Evolutionary conservation across 2,888 invertebrate genomes (phyloP).

Genomic region (Gastrophysa polygoni): DNA sequence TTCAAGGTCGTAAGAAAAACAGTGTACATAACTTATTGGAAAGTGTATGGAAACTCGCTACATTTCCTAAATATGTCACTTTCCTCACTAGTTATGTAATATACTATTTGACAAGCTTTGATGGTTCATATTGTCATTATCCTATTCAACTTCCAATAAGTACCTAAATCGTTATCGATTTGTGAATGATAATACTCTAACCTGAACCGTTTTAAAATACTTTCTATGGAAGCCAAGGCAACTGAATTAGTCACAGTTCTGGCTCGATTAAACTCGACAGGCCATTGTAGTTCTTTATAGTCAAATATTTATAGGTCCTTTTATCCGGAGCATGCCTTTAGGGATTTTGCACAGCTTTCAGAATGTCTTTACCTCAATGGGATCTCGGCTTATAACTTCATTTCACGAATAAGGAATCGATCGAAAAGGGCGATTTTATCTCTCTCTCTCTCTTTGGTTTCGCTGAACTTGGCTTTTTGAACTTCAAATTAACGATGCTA

Average conservation of each 20-base stretch:
- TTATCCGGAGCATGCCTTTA: conserved; percentile 27
- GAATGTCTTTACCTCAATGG: conserved; percentile 8
- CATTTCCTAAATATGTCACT: too few species aligned
- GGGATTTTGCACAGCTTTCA: conserved; percentile 31
- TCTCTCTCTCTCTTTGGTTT: neutral
- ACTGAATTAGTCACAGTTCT: neutral
- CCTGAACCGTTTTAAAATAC: neutral
- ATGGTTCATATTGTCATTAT: too few species aligned
- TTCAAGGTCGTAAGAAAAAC: too few species aligned
- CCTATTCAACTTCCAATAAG: too few species aligned
- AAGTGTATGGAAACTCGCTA: too few species aligned
- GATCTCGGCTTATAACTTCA: neutral
- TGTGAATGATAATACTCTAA: too few species aligned
- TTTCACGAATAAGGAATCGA: neutral
- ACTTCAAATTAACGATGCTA: neutral
- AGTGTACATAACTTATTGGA: too few species aligned
- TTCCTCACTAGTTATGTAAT: too few species aligned
- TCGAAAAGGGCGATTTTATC: neutral
- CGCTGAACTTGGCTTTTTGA: neutral
- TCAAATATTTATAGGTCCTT: conserved; percentile 41
- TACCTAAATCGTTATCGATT: too few species aligned
- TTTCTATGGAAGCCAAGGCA: neutral
- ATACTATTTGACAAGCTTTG: too few species aligned
- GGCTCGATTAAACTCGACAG: neutral
- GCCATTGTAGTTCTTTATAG: neutral